A percentile compares a stretch with the other conserved stretches of the same genome.
Evolutionary conservation across 2,888 invertebrate genomes (phyloP).

Genomic region (Thereva nobilitata): DNA sequence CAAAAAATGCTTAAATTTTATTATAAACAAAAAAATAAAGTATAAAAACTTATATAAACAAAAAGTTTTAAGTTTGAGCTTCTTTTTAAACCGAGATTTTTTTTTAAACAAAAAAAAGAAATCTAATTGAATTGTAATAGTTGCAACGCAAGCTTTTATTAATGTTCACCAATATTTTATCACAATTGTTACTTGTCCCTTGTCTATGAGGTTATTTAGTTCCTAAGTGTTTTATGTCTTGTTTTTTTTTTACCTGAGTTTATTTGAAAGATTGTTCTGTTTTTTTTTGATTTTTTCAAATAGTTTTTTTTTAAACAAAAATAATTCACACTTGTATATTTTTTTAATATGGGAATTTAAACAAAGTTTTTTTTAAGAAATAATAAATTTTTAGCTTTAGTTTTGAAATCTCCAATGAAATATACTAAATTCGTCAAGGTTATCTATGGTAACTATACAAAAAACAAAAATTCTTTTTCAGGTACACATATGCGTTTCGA

Average conservation of each 20-base stretch:
- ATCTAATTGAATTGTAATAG: slow-evolving; percentile 6
- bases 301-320: too few species aligned
- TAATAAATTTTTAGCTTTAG: too few species aligned
- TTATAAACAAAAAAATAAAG: too few species aligned
- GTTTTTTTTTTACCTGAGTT: background rate
- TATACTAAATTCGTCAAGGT: background rate
- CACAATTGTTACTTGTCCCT: slow-evolving; percentile 3
- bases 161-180: slow-evolving; percentile 16
- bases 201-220: slow-evolving; percentile 9
- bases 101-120: background rate
- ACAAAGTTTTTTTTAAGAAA: too few species aligned
- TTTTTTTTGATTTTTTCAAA: too few species aligned
- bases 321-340: too few species aligned
- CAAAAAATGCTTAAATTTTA: background rate
- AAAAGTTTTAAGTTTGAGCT: slow-evolving; percentile 13
- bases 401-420: too few species aligned
- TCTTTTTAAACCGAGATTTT: slow-evolving; percentile 12
- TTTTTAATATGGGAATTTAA: too few species aligned
- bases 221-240: slow-evolving; percentile 11
- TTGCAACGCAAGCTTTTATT: slow-evolving; percentile 31
- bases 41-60: slow-evolving; percentile 13
- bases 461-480: background rate
- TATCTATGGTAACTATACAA: background rate
- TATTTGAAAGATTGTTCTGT: too few species aligned
- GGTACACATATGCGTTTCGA: background rate